Conservation (phyloP, 1,140 invertebrate genomes). For the Bombyx mandarina region DNA sequence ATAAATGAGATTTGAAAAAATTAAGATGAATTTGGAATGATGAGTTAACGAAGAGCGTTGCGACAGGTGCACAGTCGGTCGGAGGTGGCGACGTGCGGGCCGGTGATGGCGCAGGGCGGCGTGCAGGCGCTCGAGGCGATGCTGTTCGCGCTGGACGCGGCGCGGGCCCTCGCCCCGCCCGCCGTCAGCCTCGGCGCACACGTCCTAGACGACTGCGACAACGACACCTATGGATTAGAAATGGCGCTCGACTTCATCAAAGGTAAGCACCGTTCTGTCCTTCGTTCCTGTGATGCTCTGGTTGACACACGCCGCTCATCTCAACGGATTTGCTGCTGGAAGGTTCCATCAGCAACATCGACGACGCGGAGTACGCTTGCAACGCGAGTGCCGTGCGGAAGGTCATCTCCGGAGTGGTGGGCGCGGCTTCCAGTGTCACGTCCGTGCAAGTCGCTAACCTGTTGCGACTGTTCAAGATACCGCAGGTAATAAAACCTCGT, state of each 20-base stretch:
- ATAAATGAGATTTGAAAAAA: too few relatives aligned
- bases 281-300: not conserved
- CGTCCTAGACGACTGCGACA: constrained; percentile 95
- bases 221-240: constrained; percentile 95
- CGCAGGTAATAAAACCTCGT: constrained; percentile 26
- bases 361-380: constrained; percentile 90
- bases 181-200: constrained; percentile 88
- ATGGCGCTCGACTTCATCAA: constrained; percentile 98
- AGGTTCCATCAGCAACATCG: constrained; percentile 97
- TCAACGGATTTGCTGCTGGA: constrained; percentile 24
- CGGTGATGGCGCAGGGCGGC: constrained; percentile 95
- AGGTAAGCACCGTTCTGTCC: constrained; percentile 75
- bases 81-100: constrained; percentile 85
- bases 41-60: not conserved
- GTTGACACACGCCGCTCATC: not conserved
- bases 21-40: too few relatives aligned
- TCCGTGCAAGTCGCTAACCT: constrained; percentile 97
- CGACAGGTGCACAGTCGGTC: constrained; percentile 83
- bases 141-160: constrained; percentile 89
- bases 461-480: constrained; percentile 71
- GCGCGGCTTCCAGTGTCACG: constrained; percentile 93
- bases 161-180: constrained; percentile 64
- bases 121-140: constrained; percentile 93
- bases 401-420: constrained; percentile 86
- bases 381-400: constrained; percentile 87